Evolutionary conservation across 37 sponge, comb jelly and placozoan species (phyloP), one percentile per base, ranked within the genome.

Genomic region (Agelas oroides): DNA sequence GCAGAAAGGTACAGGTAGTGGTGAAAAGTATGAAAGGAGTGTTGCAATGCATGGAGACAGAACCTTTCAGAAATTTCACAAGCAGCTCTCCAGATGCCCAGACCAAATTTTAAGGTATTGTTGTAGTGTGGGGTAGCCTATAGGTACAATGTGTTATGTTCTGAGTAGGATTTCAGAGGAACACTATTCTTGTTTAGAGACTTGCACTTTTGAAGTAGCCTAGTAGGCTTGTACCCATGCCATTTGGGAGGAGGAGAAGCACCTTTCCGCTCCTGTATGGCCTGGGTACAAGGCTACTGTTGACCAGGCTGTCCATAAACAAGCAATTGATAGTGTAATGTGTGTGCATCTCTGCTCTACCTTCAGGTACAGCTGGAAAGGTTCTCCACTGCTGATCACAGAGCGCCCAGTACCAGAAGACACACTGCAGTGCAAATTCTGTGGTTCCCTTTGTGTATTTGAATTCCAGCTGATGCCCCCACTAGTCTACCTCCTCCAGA

Each of bases 391-490:
- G 23, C 5, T 82, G 73, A 71, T 82, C 12, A 82, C 34, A 17
- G 28, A 54, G 19, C 85, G 80, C 15, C 59, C 66, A 63, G 28
- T 89, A 32, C 19, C 20, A 2, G 12, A 52, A 16, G 73, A 52
- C 0, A 56, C 71, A n/a, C n/a, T n/a, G 40, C 34, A 19, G 11
- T 92, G 93, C 68, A 59, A 82, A 31, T 21, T 71, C 58, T 95
- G 95, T 77, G 87, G 89, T 27, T 38, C 86, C 23, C n/a, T 31
- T 30, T 31, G 85, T 35, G 83, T 85, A 21, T 91, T 81, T 84
- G 95, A 95, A 66, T 65, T 91, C 46, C 95, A 95, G 70, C 56
- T 95, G 21, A 91, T 95, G 95, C 92, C 95, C 5, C 75, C 84
- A 8, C 55, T 94, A 58, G 73, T 94, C 16, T 94, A 90, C 77